Percentiles rank a stretch among this genome's conserved stretches.
Evolutionary conservation across 30 jellyfish, hydroid and myxozoan species (phyloP).

Genomic region (Aurelia sp.): DNA sequence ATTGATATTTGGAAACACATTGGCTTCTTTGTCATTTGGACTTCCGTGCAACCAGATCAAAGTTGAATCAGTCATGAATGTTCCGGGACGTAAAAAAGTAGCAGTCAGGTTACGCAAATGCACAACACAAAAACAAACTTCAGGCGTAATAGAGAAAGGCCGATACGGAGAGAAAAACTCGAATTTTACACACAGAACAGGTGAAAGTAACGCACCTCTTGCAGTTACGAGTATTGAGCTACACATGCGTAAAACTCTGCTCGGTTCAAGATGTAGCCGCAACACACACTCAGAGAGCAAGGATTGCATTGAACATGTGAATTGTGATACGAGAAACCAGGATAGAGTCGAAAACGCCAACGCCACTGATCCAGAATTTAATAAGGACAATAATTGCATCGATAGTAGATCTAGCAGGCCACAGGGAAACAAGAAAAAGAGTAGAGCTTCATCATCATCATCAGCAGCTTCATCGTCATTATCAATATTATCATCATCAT

Average conservation of each 20-base stretch:
- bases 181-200: neutral
- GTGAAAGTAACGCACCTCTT: slow-evolving; percentile 12
- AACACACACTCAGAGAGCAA: neutral
- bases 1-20: slow-evolving; percentile 5
- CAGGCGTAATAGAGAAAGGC: neutral
- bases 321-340: neutral
- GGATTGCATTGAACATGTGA: neutral
- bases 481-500: neutral
- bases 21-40: slow-evolving; percentile 50
- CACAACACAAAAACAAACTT: no score
- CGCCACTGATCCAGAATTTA: neutral
- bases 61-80: slow-evolving; percentile 46
- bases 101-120: slow-evolving; percentile 16
- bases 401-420: neutral
- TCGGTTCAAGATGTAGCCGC: neutral
- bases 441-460: neutral
- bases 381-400: no score
- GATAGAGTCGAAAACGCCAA: neutral
- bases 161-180: neutral
- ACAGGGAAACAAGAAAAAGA: neutral
- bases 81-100: slow-evolving; percentile 30
- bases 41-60: slow-evolving; percentile 12
- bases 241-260: slow-evolving; percentile 35
- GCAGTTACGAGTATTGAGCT: slow-evolving; percentile 52
- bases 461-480: neutral